phyloP scores from a whole-genome alignment of 2,888 invertebrate genomes.

The Pheosia gnoma region DNA sequence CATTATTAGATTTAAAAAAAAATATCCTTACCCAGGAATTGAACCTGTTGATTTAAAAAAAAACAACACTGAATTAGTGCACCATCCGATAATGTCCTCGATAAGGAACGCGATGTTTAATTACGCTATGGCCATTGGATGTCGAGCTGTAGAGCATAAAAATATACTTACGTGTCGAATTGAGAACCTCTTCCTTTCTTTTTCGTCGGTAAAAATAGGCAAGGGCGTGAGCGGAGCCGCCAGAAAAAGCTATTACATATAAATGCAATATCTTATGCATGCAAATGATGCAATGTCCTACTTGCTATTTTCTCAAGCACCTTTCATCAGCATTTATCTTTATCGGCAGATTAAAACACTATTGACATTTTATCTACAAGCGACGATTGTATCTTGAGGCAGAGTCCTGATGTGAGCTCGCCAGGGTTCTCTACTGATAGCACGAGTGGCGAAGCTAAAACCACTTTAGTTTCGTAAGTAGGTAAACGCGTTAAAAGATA shows the following conservation, averaged over 20 bases:
- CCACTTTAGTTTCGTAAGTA: slow-evolving; percentile 60
- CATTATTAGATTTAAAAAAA: too few species aligned
- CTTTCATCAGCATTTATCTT: not conserved
- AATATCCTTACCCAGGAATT: too few species aligned
- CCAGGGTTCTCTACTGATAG: slow-evolving; percentile 59
- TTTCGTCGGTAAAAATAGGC: too few species aligned
- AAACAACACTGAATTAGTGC: too few species aligned
- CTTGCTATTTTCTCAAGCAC: not conserved
- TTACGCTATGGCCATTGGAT: too few species aligned
- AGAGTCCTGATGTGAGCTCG: slow-evolving; percentile 48
- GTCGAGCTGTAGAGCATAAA: too few species aligned
- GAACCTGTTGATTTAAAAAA: too few species aligned
- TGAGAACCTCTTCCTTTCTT: too few species aligned
- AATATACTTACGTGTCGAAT: too few species aligned
- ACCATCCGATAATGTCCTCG: too few species aligned
- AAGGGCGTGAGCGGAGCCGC: too few species aligned
- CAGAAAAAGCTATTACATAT: not conserved
- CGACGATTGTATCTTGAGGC: slow-evolving; percentile 24
- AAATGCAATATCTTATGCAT: not conserved
- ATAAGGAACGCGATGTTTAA: too few species aligned
- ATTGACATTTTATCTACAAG: slow-evolving; percentile 18
- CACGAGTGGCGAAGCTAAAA: slow-evolving; percentile 46
- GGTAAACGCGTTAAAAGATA: slow-evolving; percentile 51
- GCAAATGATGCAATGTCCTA: not conserved
- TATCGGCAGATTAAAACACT: slow-evolving; percentile 12